A percentile compares a stretch with the other conserved stretches of the same genome.
These are phyloP conservation scores for Monarcha castaneiventris DNA, from an alignment of 2,113 vertebrate species.

Conservation along the genomic window DNA sequence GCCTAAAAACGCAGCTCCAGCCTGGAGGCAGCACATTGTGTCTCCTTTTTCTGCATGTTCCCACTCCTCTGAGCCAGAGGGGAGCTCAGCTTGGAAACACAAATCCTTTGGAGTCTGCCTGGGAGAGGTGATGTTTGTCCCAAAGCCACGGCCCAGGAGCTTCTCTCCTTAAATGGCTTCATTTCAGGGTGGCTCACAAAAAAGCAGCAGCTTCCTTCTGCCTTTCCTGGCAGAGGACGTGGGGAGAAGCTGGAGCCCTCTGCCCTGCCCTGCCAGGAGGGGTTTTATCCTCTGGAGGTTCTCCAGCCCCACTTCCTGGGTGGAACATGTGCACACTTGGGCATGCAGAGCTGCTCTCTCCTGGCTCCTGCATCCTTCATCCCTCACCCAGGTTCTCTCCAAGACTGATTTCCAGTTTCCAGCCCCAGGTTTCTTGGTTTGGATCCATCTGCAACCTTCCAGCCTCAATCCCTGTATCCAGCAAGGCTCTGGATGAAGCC, in stretches of 20 bases:
- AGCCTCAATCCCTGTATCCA: neutral
- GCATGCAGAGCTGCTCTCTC: neutral
- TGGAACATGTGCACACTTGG: neutral
- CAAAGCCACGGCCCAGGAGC: neutral
- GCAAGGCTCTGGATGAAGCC: neutral
- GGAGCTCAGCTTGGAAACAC: neutral
- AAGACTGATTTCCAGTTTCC: neutral
- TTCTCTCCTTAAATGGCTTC: neutral
- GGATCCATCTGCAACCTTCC: neutral
- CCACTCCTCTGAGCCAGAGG: neutral
- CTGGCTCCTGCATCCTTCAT: neutral
- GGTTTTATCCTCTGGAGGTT: neutral
- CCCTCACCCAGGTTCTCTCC: neutral
- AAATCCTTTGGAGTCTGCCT: neutral
- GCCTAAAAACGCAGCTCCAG: neutral
- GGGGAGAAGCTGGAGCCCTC: neutral
- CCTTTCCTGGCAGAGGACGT: neutral
- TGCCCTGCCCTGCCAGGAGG: neutral
- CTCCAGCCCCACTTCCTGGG: neutral
- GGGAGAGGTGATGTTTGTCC: neutral
- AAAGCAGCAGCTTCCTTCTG: neutral
- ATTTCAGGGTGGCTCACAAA: neutral
- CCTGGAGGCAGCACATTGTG: neutral
- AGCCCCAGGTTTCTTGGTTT: neutral
- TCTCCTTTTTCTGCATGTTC: neutral